These are phyloP conservation scores for Microtus oregoni DNA, from an alignment of 2,113 vertebrate genomes.

Conservation along the genomic window DNA sequence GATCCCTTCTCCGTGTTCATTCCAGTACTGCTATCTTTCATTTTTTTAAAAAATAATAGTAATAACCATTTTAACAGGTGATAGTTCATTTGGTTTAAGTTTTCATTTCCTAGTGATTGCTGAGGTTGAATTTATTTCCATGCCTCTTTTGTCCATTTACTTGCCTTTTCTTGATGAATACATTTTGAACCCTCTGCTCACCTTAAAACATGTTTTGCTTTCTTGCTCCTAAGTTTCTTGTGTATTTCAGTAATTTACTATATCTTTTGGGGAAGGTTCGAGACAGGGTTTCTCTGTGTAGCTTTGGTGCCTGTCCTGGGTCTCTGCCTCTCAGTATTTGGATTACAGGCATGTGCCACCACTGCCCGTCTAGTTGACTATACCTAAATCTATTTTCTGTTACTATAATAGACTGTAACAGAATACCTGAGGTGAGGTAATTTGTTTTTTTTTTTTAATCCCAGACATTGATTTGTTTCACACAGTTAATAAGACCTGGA, in stretches of 20 bases:
- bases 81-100: not conserved
- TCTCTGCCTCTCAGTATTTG: no score
- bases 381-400: not conserved
- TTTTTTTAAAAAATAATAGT: not conserved
- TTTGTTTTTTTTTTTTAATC: not conserved
- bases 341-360: no score
- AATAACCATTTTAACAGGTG: not conserved
- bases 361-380: not conserved
- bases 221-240: not conserved
- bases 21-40: not conserved
- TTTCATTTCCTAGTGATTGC: not conserved
- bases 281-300: no score
- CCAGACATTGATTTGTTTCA: not conserved
- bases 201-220: not conserved
- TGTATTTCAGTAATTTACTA: not conserved
- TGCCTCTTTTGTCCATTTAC: not conserved
- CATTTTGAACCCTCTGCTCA: not conserved
- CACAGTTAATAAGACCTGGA: not conserved
- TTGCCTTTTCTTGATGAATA: not conserved
- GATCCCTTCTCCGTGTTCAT: not conserved
- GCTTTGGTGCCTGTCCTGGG: no score
- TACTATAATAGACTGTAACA: not conserved
- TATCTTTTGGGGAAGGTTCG: no score
- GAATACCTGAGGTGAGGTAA: not conserved
- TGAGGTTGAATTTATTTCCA: not conserved